A percentile compares a stretch with the other conserved stretches of the same genome.
Conservation (phyloP, 2,113 vertebrate species). For the Piprites chloris region DNA sequence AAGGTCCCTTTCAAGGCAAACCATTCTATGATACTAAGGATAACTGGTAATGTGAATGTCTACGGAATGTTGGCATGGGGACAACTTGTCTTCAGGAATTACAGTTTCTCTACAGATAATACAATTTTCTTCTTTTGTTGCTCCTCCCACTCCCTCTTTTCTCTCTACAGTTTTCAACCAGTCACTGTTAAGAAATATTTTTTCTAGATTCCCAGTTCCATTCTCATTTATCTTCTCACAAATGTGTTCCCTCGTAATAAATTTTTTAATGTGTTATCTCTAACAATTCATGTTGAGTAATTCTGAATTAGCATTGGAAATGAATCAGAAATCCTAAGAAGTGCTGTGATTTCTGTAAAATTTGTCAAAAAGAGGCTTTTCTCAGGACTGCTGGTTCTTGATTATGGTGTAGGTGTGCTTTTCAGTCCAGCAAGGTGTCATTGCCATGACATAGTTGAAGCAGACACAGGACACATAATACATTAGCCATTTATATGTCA, state of each 20-base stretch:
- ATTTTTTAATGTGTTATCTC: not conserved
- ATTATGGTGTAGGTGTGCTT: not conserved
- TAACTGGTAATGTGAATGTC: fast-evolving
- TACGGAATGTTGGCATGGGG: not conserved
- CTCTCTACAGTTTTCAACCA: not conserved
- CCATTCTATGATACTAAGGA: not conserved
- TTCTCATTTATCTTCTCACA: not conserved
- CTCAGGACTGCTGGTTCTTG: not conserved
- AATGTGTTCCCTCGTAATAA: not conserved
- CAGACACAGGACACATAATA: not conserved
- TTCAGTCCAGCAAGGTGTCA: not conserved
- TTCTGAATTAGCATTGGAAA: not conserved
- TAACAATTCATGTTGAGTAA: not conserved
- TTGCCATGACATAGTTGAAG: not conserved
- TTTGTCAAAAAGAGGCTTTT: not conserved
- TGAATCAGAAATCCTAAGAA: not conserved
- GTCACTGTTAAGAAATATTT: not conserved
- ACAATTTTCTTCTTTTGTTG: not conserved
- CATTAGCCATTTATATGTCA: not conserved
- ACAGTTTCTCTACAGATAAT: not conserved
- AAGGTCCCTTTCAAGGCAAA: not conserved
- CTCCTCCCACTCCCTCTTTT: not conserved
- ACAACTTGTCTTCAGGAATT: not conserved
- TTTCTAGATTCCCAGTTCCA: not conserved
- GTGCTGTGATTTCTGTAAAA: not conserved